These are phyloP conservation scores for Agrotis exclamationis DNA, from an alignment of 2,888 invertebrate species.

Conservation along the genomic window DNA sequence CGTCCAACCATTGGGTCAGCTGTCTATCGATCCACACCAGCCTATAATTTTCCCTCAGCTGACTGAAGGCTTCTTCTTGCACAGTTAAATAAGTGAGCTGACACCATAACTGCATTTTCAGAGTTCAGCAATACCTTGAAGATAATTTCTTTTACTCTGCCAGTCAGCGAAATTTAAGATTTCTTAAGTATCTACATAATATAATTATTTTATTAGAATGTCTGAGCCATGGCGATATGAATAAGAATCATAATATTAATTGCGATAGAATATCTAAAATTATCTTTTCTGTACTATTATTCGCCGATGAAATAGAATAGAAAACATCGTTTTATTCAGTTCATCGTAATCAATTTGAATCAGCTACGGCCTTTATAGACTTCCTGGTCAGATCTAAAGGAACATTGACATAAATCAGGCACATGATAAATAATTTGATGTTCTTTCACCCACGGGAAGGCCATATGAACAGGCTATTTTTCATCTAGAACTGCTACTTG, in stretches of 20 bases:
- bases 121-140: background rate
- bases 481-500: conserved; percentile 51
- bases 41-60: background rate
- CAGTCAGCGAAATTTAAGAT: background rate
- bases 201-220: background rate
- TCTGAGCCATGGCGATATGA: background rate
- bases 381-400: background rate
- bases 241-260: no score
- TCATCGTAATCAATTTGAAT: no score
- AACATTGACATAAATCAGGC: background rate
- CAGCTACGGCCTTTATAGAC: no score
- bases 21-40: background rate
- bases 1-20: conserved; percentile 1
- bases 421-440: conserved; percentile 25
- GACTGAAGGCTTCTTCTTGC: background rate
- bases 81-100: background rate
- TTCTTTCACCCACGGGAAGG: conserved; percentile 36
- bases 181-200: background rate
- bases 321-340: no score
- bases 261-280: no score
- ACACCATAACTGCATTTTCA: background rate
- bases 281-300: no score
- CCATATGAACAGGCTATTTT: conserved; percentile 29
- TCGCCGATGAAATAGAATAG: no score
- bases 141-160: background rate